phyloP scores from a whole-genome alignment of 2,888 invertebrate genomes.

The Dolichomitus sp. region DNA sequence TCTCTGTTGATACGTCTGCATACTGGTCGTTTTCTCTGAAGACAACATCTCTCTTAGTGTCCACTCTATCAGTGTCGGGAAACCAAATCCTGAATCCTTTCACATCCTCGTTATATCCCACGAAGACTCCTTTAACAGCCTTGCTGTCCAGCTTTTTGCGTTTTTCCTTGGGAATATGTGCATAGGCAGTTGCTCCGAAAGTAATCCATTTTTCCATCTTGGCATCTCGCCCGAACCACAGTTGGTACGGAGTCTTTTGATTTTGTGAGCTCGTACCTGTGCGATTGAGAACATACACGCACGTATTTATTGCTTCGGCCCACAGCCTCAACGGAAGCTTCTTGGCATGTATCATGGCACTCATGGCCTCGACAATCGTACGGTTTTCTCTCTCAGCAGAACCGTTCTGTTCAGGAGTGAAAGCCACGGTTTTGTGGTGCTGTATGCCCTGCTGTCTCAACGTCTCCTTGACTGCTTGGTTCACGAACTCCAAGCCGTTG shows the following conservation, averaged over 20 bases:
- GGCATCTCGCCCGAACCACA: background rate
- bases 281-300: constrained; percentile 37
- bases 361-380: constrained; percentile 68
- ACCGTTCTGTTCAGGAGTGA: constrained; percentile 69
- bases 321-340: constrained; percentile 36
- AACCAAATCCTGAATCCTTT: constrained; percentile 39
- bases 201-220: background rate
- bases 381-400: constrained; percentile 68
- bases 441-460: background rate
- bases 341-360: constrained; percentile 62
- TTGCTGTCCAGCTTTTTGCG: constrained; percentile 1
- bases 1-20: background rate
- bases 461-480: background rate
- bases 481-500: constrained; percentile 1
- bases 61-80: constrained; percentile 22
- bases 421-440: background rate
- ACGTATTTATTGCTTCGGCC: constrained; percentile 45
- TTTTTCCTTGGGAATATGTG: background rate
- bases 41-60: constrained; percentile 53
- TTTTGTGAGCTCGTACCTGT: constrained; percentile 17
- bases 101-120: constrained; percentile 33
- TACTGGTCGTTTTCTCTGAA: background rate
- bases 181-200: background rate
- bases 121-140: constrained; percentile 13
- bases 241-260: background rate